Evolutionary conservation across 1,140 invertebrate species (phyloP).

Genomic region (Drosophila aff.): DNA sequence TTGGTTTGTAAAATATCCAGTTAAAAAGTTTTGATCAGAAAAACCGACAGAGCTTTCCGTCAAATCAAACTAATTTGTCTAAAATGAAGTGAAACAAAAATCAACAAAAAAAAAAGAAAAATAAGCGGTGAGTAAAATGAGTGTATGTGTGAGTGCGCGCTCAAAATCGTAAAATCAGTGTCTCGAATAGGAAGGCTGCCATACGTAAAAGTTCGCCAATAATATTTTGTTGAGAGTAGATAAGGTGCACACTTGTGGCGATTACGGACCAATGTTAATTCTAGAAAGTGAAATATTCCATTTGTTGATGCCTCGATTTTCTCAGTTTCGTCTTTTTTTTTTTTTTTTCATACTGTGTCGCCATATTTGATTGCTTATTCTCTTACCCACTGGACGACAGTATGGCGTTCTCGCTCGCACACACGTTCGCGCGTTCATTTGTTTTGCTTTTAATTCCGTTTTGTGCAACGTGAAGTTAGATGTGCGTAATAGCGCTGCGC

Average conservation of each 20-base stretch:
- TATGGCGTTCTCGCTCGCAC: conserved; percentile 56
- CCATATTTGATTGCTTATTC: conserved; percentile 77
- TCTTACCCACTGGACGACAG: conserved; percentile 28
- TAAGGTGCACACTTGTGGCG: neutral
- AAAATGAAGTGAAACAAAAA: conserved; percentile 59
- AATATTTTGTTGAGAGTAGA: neutral
- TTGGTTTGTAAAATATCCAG: conserved; percentile 30
- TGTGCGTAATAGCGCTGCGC: conserved; percentile 53
- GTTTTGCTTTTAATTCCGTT: conserved; percentile 78
- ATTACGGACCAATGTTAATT: conserved; percentile 9
- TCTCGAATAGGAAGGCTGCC: too few species aligned
- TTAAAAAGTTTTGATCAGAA: conserved; percentile 20
- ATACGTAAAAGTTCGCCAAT: neutral
- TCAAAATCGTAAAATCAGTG: conserved; percentile 43
- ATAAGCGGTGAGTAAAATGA: conserved; percentile 60
- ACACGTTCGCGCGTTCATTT: conserved; percentile 61
- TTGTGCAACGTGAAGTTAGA: conserved; percentile 79
- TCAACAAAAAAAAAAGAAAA: conserved; percentile 7
- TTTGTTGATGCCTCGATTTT: conserved; percentile 43
- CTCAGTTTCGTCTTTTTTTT: conserved; percentile 24
- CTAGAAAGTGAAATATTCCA: conserved; percentile 24
- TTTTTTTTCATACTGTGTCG: conserved; percentile 66
- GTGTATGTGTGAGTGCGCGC: conserved; percentile 52
- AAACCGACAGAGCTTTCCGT: conserved; percentile 36
- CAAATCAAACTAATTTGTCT: conserved; percentile 43